These are phyloP conservation scores for Drosophila miranda DNA, from an alignment of 1,140 invertebrate species.

Conservation along the genomic window DNA sequence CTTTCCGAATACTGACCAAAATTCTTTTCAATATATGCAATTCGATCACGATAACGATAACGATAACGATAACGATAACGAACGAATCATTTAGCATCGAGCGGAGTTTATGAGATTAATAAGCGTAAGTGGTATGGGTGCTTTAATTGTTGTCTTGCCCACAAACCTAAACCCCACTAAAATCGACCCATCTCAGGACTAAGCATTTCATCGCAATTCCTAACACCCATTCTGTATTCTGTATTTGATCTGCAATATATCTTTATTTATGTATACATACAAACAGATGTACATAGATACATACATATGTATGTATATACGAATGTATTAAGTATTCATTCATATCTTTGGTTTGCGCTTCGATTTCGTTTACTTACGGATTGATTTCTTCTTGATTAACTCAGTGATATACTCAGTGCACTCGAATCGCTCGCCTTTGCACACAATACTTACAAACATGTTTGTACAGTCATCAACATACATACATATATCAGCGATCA, in stretches of 20 bases:
- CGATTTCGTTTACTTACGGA: slow-evolving; percentile 28
- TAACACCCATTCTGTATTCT: slow-evolving; percentile 38
- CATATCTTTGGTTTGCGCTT: slow-evolving; percentile 53
- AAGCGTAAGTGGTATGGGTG: slow-evolving; percentile 82
- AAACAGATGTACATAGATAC: slow-evolving; percentile 2
- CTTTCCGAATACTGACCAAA: slow-evolving; percentile 50
- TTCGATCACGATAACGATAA: slow-evolving; percentile 17
- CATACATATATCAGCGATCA: slow-evolving; percentile 19
- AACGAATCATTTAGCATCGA: slow-evolving; percentile 75
- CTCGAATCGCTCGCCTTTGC: slow-evolving; percentile 5
- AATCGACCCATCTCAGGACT: slow-evolving; percentile 35
- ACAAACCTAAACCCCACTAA: slow-evolving; percentile 29
- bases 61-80: slow-evolving; percentile 32
- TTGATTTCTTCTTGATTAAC: slow-evolving; percentile 40
- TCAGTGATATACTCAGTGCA: slow-evolving; percentile 31
- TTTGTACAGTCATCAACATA: no score
- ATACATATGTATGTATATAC: neutral
- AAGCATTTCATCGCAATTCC: slow-evolving; percentile 55
- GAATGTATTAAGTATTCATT: slow-evolving; percentile 29
- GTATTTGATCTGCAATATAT: slow-evolving; percentile 26
- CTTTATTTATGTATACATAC: neutral
- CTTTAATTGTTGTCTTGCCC: slow-evolving; percentile 79
- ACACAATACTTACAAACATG: slow-evolving; percentile 7
- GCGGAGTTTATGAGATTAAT: slow-evolving; percentile 79
- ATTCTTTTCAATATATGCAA: slow-evolving; percentile 46